Base-by-base conservation (phyloP, 2,888 invertebrate genomes). In the Amorpha juglandis region DNA sequence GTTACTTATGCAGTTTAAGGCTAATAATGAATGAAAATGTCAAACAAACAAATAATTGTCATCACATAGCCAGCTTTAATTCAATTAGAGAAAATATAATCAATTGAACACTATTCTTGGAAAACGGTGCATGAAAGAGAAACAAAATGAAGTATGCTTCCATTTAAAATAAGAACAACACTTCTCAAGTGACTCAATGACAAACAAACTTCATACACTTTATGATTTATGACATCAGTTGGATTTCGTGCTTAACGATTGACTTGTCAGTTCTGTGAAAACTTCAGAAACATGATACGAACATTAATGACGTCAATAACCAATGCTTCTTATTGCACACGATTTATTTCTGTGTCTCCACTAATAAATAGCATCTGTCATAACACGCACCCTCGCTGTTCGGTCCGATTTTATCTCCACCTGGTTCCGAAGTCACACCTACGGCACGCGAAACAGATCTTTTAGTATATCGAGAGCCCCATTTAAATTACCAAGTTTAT, bases 391-490 rank as follows among this genome's bases (percentile, higher is more conserved):
- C 88, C 90, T 82, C 79, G 79, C 82, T 82, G 83, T 83, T 86
- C 79, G 77, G 83, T 82, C 89, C 85, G 89, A 88, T 89, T 88
- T 88, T 82, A 81, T 84, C 87, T 77, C 86, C 92, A 92, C 92
- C 92, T 92, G 92, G 92, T 81, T 42, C 85, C 88, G 83, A 88
- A 87, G 87, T 86, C 83, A 91, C 89, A 90, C 89, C 87, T 87
- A 77, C 78, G 82, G 87, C 90, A 88, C 84, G 89, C 90, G 87
- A 91, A 92, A 90, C 88, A 88, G 87, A 87, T 89, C 90, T 90
- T 92, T 91, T 88, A 83, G 89, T 89, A 89, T 90, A 81, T 78
- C 74, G 83, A 77, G 82, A 84, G 87, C 87, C 89, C 79, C 85
- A 77, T 81, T 84, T 78, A 83, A 78, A 76, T 79, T 75, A 70